Evolutionary conservation across 2,797 vertebrate species (phyloP).

Genomic region (Esox lucius): DNA sequence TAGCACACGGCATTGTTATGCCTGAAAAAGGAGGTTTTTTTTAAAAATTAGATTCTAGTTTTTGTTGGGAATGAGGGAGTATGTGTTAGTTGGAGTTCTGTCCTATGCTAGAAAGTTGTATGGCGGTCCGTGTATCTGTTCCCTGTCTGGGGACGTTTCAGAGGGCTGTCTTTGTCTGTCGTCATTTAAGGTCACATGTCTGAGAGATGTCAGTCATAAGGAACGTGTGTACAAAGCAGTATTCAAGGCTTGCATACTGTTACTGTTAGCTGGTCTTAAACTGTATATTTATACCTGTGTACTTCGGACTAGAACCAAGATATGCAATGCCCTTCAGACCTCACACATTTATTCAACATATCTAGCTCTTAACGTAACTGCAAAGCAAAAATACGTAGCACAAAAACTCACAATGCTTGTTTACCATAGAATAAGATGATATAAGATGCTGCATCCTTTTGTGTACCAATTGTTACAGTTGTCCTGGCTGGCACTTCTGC

Average conservation of each 20-base stretch:
- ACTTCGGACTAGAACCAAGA: slow-evolving; percentile 3
- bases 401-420: not conserved
- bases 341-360: slow-evolving; percentile 24
- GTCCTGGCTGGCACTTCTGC: slow-evolving; percentile 11
- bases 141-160: not conserved
- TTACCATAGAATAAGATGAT: slow-evolving; percentile 2
- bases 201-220: not conserved
- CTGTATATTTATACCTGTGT: slow-evolving; percentile 1
- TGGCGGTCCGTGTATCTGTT: slow-evolving; percentile 7
- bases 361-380: slow-evolving; percentile 19
- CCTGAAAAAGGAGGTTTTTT: slow-evolving; percentile 1
- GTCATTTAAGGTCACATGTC: not conserved
- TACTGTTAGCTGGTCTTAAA: slow-evolving; percentile 26
- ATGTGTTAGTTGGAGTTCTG: not conserved
- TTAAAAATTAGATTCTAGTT: slow-evolving; percentile 6
- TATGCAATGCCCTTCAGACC: slow-evolving; percentile 23
- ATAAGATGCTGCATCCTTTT: slow-evolving; percentile 20
- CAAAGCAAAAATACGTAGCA: slow-evolving; percentile 7
- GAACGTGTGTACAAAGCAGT: slow-evolving; percentile 27
- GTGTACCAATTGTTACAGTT: not conserved
- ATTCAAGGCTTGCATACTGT: slow-evolving; percentile 22
- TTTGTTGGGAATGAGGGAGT: slow-evolving; percentile 6
- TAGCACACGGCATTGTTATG: slow-evolving; percentile 15
- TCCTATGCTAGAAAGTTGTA: not conserved
- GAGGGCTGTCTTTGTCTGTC: not conserved